A percentile compares a stretch with the other conserved stretches of the same genome.
phyloP scores from a whole-genome alignment of 2,888 invertebrate species.

The Gerris lacustris region DNA sequence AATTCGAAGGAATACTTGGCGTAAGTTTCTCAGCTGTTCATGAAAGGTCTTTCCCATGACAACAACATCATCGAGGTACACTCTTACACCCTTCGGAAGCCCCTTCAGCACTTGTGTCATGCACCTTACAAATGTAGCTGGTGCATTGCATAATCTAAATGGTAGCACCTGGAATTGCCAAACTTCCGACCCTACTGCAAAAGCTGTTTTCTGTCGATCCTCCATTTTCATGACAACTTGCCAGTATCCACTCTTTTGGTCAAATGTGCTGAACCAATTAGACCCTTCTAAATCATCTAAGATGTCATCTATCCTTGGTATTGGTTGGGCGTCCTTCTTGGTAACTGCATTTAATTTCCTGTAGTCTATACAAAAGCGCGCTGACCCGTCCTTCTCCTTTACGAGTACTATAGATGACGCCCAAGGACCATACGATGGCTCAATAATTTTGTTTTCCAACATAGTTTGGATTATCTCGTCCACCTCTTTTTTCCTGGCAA shows the following conservation, averaged over 20 bases:
- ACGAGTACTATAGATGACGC: neutral
- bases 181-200: neutral
- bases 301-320: conserved; percentile 2
- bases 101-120: neutral
- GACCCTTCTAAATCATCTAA: neutral
- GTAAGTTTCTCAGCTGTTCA: neutral
- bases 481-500: too few species aligned
- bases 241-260: conserved; percentile 2
- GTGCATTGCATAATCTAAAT: too few species aligned
- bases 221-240: conserved; percentile 8
- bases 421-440: neutral
- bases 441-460: neutral
- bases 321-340: conserved; percentile 2
- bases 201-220: conserved; percentile 13
- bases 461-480: too few species aligned
- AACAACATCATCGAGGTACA: conserved; percentile 15
- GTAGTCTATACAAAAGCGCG: conserved; percentile 2
- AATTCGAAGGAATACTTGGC: neutral
- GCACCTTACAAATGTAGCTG: neutral
- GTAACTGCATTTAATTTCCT: neutral
- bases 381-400: neutral
- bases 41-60: conserved; percentile 3
- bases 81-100: neutral
- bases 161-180: neutral
- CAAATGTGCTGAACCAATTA: neutral